Evolutionary conservation across 1,140 invertebrate genomes (phyloP).

Genomic region (Thaumetopoea pityocampa): DNA sequence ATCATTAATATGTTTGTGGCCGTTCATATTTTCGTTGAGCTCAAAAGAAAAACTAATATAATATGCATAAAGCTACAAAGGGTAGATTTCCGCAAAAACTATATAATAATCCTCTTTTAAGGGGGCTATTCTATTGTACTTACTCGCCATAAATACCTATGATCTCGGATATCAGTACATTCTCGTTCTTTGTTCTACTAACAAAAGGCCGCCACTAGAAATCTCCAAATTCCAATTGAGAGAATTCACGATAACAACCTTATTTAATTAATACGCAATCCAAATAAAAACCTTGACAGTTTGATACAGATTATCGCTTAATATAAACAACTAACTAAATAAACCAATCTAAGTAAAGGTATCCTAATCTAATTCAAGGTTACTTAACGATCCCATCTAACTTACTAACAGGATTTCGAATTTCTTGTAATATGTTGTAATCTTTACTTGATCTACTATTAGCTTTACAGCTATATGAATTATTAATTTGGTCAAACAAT

Average conservation of each 20-base stretch:
- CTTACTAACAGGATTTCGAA: constrained; percentile 5
- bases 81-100: too few relatives aligned
- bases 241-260: neutral
- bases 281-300: constrained; percentile 2
- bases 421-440: constrained; percentile 9
- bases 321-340: constrained; percentile 3
- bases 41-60: too few relatives aligned
- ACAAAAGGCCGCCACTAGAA: neutral
- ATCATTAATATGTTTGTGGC: too few relatives aligned
- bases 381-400: constrained; percentile 5
- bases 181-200: neutral
- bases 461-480: neutral
- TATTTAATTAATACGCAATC: neutral
- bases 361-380: constrained; percentile 14
- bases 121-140: too few relatives aligned
- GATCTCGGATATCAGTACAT: too few relatives aligned
- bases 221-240: neutral
- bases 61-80: too few relatives aligned
- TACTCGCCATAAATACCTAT: too few relatives aligned
- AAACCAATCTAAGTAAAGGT: constrained; percentile 17
- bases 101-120: too few relatives aligned
- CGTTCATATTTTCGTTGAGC: too few relatives aligned
- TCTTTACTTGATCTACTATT: neutral
- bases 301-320: constrained; percentile 3
- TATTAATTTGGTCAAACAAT: neutral